A percentile compares a stretch with the other conserved stretches of the same genome.
These are phyloP conservation scores for Naja naja DNA, from an alignment of 2,113 vertebrate species.

Conservation along the genomic window DNA sequence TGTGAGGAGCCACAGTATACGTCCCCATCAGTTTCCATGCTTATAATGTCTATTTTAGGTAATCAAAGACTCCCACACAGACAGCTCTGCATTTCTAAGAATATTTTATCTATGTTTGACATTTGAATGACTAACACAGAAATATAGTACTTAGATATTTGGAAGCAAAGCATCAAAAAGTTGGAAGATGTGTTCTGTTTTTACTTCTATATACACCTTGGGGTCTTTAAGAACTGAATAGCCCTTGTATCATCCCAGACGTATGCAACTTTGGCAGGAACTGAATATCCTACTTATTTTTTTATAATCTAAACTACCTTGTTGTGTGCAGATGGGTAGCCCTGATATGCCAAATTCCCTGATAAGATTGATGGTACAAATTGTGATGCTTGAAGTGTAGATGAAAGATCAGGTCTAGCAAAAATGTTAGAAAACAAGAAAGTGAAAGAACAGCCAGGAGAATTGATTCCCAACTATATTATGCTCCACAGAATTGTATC, in stretches of 20 bases:
- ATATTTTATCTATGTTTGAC: not conserved
- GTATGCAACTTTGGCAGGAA: not conserved
- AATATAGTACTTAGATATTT: not conserved
- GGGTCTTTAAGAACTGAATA: not conserved
- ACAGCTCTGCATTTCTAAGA: not conserved
- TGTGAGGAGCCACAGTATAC: not conserved
- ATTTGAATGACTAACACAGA: not conserved
- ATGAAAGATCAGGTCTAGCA: not conserved
- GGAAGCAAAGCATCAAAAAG: too few species aligned
- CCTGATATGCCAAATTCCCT: not conserved
- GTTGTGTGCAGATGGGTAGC: not conserved
- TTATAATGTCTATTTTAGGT: not conserved
- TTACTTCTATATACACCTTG: not conserved
- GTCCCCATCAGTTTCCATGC: not conserved
- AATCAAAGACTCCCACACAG: not conserved
- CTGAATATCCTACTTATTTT: not conserved
- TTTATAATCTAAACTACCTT: not conserved
- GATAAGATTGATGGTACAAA: conserved; percentile 7
- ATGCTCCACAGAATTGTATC: not conserved
- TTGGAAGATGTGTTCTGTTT: not conserved
- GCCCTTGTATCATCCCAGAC: not conserved
- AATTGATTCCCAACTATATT: not conserved
- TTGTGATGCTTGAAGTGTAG: conserved; percentile 19
- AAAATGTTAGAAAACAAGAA: not conserved
- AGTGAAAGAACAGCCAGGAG: conserved; percentile 24